Percentiles rank a stretch among this genome's conserved stretches.
phyloP scores from a whole-genome alignment of 30 jellyfish, hydroid and myxozoan genomes.

The Cassiopea andromeda region DNA sequence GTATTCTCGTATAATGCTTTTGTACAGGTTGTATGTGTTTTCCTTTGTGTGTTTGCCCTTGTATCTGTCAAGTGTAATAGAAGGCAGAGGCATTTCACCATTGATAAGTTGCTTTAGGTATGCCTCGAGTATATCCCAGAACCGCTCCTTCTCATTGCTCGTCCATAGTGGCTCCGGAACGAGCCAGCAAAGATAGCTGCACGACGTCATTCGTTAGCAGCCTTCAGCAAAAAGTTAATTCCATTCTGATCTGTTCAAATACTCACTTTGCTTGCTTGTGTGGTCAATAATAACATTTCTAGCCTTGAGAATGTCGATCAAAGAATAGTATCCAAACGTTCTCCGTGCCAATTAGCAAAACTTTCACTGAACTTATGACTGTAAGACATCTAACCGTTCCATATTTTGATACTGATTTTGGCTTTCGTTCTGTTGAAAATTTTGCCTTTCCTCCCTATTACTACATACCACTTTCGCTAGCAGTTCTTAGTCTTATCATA shows the following conservation, averaged over 20 bases:
- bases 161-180: slow-evolving; percentile 51
- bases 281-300: too few relatives aligned
- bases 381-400: too few relatives aligned
- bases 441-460: too few relatives aligned
- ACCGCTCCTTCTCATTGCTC: slow-evolving; percentile 39
- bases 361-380: too few relatives aligned
- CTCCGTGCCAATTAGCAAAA: too few relatives aligned
- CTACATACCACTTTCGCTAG: too few relatives aligned
- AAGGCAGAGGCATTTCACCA: slow-evolving; percentile 11
- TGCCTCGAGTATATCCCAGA: slow-evolving; percentile 35
- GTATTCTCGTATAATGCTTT: slow-evolving; percentile 36
- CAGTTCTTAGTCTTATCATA: background rate
- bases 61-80: background rate
- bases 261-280: too few relatives aligned
- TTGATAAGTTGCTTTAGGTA: slow-evolving; percentile 7
- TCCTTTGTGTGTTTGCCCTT: background rate
- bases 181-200: slow-evolving; percentile 42
- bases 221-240: background rate
- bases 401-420: too few relatives aligned
- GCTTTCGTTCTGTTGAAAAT: too few relatives aligned
- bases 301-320: too few relatives aligned
- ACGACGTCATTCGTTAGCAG: slow-evolving; percentile 3
- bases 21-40: background rate
- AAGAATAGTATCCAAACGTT: too few relatives aligned
- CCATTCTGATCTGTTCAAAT: background rate